Evolutionary conservation across 2,888 invertebrate genomes (phyloP), one percentile per base, ranked within the genome.

Genomic region (Syritta pipiens): DNA sequence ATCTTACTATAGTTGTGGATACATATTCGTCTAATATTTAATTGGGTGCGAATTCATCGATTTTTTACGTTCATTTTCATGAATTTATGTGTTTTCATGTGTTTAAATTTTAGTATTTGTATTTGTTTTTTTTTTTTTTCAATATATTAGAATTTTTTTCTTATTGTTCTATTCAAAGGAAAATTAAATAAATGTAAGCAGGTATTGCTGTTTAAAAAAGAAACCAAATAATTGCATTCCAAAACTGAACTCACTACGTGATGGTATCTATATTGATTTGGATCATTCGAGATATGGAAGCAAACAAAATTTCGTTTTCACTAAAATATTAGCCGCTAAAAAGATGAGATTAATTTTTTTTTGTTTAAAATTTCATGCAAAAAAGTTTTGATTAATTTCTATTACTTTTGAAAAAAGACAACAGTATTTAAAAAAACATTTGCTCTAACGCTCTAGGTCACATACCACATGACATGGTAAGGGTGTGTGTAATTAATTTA

Each of bases 181-280:
- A 37, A 67, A 37, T 20, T 46, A 67, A 49, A 53, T 22, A 60
- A 57, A 48, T 44, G 6, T 46, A 79, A 72, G 67, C 72, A 67
- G 10, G 20, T 48, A 57, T 53, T 67, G 65, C 60, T 65, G n/a
- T n/a, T n/a, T n/a, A n/a, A n/a, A n/a, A n/a, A 77, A 65, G 37
- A 69, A 59, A 63, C 14, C 20, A 67, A 79, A 40, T 4, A 74
- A 67, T 67, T 68, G 74, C 79, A 79, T 79, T 79, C 79, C 46
- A 68, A 79, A 60, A 44, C 53, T 26, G 10, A 65, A 60, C 57
- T 60, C 19, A 59, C 55, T 63, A 76, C 62, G 49, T 53, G 12
- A 48, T 59, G 12, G 6, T 28, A 19, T 46, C 26, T 49, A 51
- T 26, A 6, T 10, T 28, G 24, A 7, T 55, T 14, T n/a, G n/a